Percentiles rank a stretch among this genome's conserved stretches.
Conservation (phyloP, 2,113 vertebrate species). For the Garra rufa region DNA sequence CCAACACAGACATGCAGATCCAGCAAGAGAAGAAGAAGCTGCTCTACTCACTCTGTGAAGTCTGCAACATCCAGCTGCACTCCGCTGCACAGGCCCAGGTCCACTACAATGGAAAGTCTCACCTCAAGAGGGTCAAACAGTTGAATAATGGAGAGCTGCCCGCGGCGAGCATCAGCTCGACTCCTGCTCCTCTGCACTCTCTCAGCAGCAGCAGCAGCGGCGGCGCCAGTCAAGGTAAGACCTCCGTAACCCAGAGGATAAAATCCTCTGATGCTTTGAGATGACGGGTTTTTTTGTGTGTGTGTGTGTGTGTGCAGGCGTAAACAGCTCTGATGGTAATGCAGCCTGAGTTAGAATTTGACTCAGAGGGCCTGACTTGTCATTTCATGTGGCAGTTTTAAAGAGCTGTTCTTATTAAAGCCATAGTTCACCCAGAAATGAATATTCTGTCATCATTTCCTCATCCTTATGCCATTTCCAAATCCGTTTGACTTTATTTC, state of each 20-base stretch:
- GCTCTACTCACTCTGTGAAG: conserved; percentile 90
- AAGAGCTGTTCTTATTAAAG: conserved; percentile 3
- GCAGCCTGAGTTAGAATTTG: conserved; percentile 44
- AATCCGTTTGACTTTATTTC: not conserved
- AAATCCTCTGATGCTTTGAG: not conserved
- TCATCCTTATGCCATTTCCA: not conserved
- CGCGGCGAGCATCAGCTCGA: conserved; percentile 59
- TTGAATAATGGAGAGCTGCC: conserved; percentile 82
- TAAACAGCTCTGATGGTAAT: conserved; percentile 41
- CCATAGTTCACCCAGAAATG: not conserved
- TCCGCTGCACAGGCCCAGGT: conserved; percentile 91
- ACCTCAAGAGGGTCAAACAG: conserved; percentile 91
- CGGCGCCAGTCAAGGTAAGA: conserved; percentile 77
- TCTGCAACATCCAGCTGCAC: conserved; percentile 95
- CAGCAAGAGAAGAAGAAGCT: conserved; percentile 86
- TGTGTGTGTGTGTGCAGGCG: not conserved
- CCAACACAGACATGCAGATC: conserved; percentile 74
- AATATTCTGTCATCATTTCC: not conserved
- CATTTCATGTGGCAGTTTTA: conserved; percentile 31
- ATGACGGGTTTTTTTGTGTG: not conserved
- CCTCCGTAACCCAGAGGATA: not conserved
- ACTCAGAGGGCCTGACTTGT: conserved; percentile 26
- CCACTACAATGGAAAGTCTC: conserved; percentile 94
- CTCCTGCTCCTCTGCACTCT: conserved; percentile 59
- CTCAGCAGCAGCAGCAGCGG: conserved; percentile 14